phyloP scores from a whole-genome alignment of 2,888 invertebrate genomes.

The Sympetrum striolatum region DNA sequence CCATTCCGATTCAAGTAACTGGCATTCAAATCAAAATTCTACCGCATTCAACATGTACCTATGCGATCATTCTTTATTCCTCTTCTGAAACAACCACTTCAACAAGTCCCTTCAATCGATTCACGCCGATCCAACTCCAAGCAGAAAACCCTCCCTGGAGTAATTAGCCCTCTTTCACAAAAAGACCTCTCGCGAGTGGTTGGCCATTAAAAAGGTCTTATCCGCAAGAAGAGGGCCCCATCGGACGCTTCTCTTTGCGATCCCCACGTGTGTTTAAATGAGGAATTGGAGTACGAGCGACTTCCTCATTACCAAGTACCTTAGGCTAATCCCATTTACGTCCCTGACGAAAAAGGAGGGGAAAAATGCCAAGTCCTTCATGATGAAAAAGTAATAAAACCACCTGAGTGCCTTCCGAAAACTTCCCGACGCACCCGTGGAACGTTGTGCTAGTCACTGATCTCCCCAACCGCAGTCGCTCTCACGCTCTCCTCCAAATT shows the following conservation, averaged over 20 bases:
- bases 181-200: background rate
- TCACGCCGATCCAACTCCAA: background rate
- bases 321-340: background rate
- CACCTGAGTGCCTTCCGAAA: background rate
- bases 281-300: background rate
- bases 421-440: constrained; percentile 39
- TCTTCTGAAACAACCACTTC: constrained; percentile 21
- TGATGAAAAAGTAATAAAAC: background rate
- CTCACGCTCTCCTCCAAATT: background rate
- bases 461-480: background rate
- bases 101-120: constrained; percentile 32
- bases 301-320: background rate
- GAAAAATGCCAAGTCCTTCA: background rate
- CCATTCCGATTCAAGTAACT: background rate
- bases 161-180: constrained; percentile 24
- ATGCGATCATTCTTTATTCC: background rate
- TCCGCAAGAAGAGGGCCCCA: background rate
- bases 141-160: background rate
- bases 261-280: background rate
- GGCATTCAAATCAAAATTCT: background rate
- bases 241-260: background rate
- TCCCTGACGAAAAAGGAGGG: background rate
- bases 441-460: constrained; percentile 37
- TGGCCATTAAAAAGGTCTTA: background rate
- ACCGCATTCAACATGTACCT: constrained; percentile 37